Conservation (phyloP, 2,113 vertebrate species). For the Osmerus mordax region DNA sequence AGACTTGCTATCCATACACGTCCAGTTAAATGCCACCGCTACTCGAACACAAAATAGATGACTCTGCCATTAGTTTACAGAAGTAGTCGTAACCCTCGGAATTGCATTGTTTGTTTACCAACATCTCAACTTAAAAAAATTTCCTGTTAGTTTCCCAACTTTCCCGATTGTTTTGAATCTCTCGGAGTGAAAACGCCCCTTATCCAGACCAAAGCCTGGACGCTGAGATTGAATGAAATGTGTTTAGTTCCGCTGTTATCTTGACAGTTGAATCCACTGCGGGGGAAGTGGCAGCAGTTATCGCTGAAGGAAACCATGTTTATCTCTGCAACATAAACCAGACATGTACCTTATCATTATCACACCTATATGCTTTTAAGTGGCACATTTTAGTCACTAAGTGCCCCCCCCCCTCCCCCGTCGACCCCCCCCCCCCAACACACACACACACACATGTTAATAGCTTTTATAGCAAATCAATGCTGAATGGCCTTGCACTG, state of each 20-base stretch:
- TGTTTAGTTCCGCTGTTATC: background rate
- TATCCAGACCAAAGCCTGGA: background rate
- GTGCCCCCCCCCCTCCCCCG: background rate
- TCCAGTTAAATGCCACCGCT: too few relatives aligned
- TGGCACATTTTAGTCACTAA: background rate
- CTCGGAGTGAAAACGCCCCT: too few relatives aligned
- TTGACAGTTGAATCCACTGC: background rate
- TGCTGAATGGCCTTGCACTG: background rate
- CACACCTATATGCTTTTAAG: background rate
- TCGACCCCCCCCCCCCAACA: background rate
- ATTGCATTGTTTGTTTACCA: too few relatives aligned
- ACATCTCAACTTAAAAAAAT: too few relatives aligned
- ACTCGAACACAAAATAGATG: background rate
- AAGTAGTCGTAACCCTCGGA: too few relatives aligned
- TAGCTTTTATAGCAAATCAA: background rate
- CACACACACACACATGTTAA: background rate
- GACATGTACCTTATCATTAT: background rate
- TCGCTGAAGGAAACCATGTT: background rate
- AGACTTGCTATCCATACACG: too few relatives aligned
- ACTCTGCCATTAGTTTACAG: too few relatives aligned
- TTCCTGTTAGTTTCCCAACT: background rate
- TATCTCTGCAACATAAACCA: constrained; percentile 4
- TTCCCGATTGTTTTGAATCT: too few relatives aligned
- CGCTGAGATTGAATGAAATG: background rate
- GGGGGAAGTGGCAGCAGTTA: background rate